Base-by-base conservation (phyloP, 2,113 vertebrate genomes). In the Loxodonta africana region DNA sequence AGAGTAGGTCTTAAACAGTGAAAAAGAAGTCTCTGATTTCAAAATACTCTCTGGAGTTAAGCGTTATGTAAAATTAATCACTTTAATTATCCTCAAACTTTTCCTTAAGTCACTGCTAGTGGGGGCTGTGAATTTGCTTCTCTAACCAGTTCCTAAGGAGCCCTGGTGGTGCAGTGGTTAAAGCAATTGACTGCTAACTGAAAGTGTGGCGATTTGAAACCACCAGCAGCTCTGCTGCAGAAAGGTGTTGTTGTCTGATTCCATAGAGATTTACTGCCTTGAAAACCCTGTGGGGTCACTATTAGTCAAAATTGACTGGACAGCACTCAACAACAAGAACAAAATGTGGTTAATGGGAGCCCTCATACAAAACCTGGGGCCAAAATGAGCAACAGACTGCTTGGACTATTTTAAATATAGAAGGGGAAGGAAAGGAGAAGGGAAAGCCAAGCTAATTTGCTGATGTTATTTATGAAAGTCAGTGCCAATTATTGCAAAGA, bases 1-100 rank as follows among this genome's bases (percentile, higher is more conserved):
- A 95, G n/a, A 15, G 25, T 62, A 95, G 67, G 83, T 65, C 21
- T 84, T 95, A 88, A 86, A 78, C 33, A 78, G 28, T 25, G 1
- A 57, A 41, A 90, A 46, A 37, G 25, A 67, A 41, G 83, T 88
- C 3, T 65, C 30, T 57, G n/a, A 44, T 21, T 65, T 48, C n/a
- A 88, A 37, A 97, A 95, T 63, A 20, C 44, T 28, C n/a, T 85
- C 48, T 88, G 14, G 26, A 69, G 17, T 33, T 33, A 48, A 48
- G 82, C 25, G 30, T 9, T 15, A 37, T 62, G 2, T 80, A 69
- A 76, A 96, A 91, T 10, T 4, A 5, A 73, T 73, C 8, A 12
- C 26, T 63, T 20, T 37, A 81, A 33, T 92, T 33, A 60, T n/a
- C n/a, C 1, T 74, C 8, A 67, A 30, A 48, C 8, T 30, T n/a